Evolutionary conservation across 2,797 vertebrate species (phyloP), one percentile per base, ranked within the genome.

Genomic region (Gallirallus australis): DNA sequence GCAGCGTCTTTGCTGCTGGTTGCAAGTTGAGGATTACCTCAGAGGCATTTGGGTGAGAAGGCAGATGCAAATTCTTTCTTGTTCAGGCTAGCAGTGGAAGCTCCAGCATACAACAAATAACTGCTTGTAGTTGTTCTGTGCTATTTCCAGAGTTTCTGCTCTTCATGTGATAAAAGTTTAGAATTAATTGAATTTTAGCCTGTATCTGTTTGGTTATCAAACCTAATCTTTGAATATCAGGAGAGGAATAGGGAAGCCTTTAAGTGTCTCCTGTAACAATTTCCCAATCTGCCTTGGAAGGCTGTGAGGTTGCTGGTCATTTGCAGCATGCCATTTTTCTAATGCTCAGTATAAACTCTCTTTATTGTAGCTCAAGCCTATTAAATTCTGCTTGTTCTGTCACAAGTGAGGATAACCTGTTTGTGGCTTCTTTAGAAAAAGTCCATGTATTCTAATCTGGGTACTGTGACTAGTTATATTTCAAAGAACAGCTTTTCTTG

Each of bases 31-130:
- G 59, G 65, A 54, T 93, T 93, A 73, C 91, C 92, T 76, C 70
- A 77, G 61, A 94, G 95, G 93, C 93, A 96, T 96, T 86, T 96
- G 83, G 89, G 87, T 92, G 91, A 96, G 83, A 89, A 94, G 90
- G 89, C 88, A 92, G 31, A 45, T 78, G 39, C 93, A 59, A 82
- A 95, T 96, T 92, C 17, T 27, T 76, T 94, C 96, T 94, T 97
- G 97, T 88, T 82, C 66, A 63, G 73, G 37, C 94, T 81, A 47
- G 86, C 68, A 60, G 71, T 81, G 66, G 80, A 91, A 90, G 47
- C 40, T 94, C 23, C 69, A 79, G 60, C 63, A 9, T 54, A 65
- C 28, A 65, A 59, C 50, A 65, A 89, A 91, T 61, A 37, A 37
- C 66, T 87, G 69, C 85, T n/a, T 65, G 42, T 47, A 71, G 68